A percentile compares a stretch with the other conserved stretches of the same genome.
Conservation (phyloP, 1,140 invertebrate species). For the Drosophila pseudoananassae region DNA sequence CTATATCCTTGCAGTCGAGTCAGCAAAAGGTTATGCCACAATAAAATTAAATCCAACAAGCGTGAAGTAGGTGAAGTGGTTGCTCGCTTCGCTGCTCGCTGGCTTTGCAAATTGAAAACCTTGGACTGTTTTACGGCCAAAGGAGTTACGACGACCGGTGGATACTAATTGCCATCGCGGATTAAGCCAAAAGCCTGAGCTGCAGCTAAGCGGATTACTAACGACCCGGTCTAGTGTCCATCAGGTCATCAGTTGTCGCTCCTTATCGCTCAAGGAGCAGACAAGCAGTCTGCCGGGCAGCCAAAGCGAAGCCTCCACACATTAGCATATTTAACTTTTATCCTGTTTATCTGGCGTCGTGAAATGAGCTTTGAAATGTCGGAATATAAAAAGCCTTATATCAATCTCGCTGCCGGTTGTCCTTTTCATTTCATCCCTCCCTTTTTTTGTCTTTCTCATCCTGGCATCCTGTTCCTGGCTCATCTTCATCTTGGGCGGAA, state of each 20-base stretch:
- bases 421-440: conserved; percentile 30
- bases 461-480: conserved; percentile 26
- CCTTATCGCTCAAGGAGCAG: background rate
- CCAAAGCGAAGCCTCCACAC: conserved; percentile 47
- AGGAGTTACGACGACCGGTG: conserved; percentile 45
- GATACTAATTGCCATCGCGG: conserved; percentile 60
- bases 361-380: conserved; percentile 75
- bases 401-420: conserved; percentile 73
- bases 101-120: conserved; percentile 71
- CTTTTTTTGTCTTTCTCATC: too few species aligned
- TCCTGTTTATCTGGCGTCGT: conserved; percentile 48
- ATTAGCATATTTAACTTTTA: conserved; percentile 80
- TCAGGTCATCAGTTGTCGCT: conserved; percentile 11
- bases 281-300: conserved; percentile 5
- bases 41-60: conserved; percentile 82
- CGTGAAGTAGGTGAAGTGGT: conserved; percentile 74
- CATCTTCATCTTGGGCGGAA: conserved; percentile 17
- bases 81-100: conserved; percentile 40
- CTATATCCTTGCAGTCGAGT: conserved; percentile 42
- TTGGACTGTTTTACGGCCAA: conserved; percentile 66
- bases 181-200: conserved; percentile 37
- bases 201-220: conserved; percentile 45
- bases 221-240: conserved; percentile 46
- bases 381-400: conserved; percentile 81
- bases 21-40: conserved; percentile 78